Base-by-base conservation (phyloP, 2,113 vertebrate genomes). In the Oryzias melastigma region DNA sequence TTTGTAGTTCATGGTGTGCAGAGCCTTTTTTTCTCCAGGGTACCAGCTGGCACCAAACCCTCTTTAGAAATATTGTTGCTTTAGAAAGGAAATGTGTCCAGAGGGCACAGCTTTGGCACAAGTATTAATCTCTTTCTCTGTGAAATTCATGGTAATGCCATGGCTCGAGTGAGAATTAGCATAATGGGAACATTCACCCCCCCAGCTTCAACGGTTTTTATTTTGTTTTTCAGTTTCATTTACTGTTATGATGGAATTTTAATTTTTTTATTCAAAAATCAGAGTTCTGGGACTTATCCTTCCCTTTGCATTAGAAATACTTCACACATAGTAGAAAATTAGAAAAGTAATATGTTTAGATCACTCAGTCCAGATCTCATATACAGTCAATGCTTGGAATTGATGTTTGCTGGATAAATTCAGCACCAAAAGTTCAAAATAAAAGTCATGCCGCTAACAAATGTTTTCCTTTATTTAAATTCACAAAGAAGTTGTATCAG, bases 1-100 rank as follows among this genome's bases (percentile, higher is more conserved):
- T 27, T 27, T 27, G 25, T 63, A 62, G 50, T 73, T 66, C 50
- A 50, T 57, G 59, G 76, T 68, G 64, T 74, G 63, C 71, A 75
- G 80, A 87, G 82, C 59, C 70, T 15, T 45, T 14, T 16, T 62
- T 75, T 83, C 90, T 83, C 73, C 60, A 64, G 81, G 82, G 83
- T 65, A 53, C 49, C 14, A 14, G 58, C 59, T 51, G 59, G 67
- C 71, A 78, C 83, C 81, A 76, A 78, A 71, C 69, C 79, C 74
- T 83, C 76, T 83, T 70, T 86, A 78, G 75, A 60, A 78, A 86
- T 83, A 78, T 53, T 62, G 68, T 57, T 68, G 75, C 66, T 77
- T 78, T 70, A 75, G 78, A 82, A 85, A 12, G 35, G 35, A 83
- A 87, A 71, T 46, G 71, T 24, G 27, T 66, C 71, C 75, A 53